A percentile compares a stretch with the other conserved stretches of the same genome.
These are phyloP conservation scores for Microtus oregoni DNA, from an alignment of 2,113 vertebrate genomes.

Conservation along the genomic window DNA sequence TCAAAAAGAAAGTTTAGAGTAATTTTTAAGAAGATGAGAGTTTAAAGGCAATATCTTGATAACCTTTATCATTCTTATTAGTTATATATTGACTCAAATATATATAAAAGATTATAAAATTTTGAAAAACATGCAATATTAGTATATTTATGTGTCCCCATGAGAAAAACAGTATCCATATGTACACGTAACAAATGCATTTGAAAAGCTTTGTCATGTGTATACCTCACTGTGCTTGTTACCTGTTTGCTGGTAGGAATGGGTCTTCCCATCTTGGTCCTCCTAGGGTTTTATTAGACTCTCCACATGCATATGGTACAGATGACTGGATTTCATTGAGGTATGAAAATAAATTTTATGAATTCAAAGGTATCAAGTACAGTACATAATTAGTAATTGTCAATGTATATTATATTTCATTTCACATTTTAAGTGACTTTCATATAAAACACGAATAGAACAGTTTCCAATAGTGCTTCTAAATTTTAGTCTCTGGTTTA, in stretches of 20 bases:
- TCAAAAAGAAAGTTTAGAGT: neutral
- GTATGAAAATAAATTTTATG: neutral
- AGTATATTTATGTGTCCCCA: too few species aligned
- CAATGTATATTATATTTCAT: neutral
- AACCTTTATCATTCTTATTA: neutral
- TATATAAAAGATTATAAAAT: neutral
- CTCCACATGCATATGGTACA: neutral
- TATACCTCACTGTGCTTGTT: neutral
- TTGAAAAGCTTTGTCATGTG: neutral
- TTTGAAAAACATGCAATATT: neutral
- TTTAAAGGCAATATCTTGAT: neutral
- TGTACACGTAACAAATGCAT: neutral
- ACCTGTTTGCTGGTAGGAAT: neutral
- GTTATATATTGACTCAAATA: neutral
- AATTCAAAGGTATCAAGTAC: neutral
- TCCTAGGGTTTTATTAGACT: accelerated
- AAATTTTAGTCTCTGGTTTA: constrained; percentile 45
- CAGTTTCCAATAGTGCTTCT: constrained; percentile 7
- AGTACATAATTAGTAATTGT: neutral
- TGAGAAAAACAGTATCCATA: neutral
- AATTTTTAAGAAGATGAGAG: neutral
- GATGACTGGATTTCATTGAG: neutral
- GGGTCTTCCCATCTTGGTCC: neutral
- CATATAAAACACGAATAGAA: neutral
- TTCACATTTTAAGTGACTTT: neutral